Percentiles rank a stretch among this genome's conserved stretches.
Evolutionary conservation across 2,888 invertebrate genomes (phyloP).

Genomic region (Unio pictorum): DNA sequence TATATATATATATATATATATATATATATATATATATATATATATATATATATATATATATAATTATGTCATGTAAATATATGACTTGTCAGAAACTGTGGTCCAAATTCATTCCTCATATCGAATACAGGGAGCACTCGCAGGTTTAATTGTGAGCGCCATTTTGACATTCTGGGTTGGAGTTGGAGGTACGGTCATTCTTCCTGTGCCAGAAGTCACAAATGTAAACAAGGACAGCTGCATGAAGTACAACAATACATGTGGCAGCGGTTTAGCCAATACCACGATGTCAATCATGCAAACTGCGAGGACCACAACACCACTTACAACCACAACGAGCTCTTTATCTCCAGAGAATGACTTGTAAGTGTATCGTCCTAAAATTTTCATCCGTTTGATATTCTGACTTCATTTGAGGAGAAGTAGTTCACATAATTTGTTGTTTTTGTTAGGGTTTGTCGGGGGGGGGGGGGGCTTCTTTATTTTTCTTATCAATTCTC

Average conservation of each 20-base stretch:
- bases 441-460: too few species aligned
- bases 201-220: slow-evolving; percentile 33
- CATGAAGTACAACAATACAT: slow-evolving; percentile 28
- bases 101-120: not conserved
- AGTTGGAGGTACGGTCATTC: slow-evolving; percentile 49
- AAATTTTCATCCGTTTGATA: too few species aligned
- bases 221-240: slow-evolving; percentile 37
- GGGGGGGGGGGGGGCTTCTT: too few species aligned
- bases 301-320: slow-evolving; percentile 1
- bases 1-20: too few species aligned
- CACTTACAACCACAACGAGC: slow-evolving; percentile 3
- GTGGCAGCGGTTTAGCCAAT: slow-evolving; percentile 7
- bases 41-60: too few species aligned
- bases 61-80: too few species aligned
- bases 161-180: slow-evolving; percentile 57
- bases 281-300: not conserved
- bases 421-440: too few species aligned
- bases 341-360: slow-evolving; percentile 1
- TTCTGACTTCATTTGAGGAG: too few species aligned
- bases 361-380: not conserved
- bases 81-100: too few species aligned
- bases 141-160: slow-evolving; percentile 43
- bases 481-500: too few species aligned
- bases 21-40: too few species aligned
- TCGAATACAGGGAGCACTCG: slow-evolving; percentile 41